Evolutionary conservation across 2,797 vertebrate genomes (phyloP).

Genomic region (Mormyrops attenuatus): DNA sequence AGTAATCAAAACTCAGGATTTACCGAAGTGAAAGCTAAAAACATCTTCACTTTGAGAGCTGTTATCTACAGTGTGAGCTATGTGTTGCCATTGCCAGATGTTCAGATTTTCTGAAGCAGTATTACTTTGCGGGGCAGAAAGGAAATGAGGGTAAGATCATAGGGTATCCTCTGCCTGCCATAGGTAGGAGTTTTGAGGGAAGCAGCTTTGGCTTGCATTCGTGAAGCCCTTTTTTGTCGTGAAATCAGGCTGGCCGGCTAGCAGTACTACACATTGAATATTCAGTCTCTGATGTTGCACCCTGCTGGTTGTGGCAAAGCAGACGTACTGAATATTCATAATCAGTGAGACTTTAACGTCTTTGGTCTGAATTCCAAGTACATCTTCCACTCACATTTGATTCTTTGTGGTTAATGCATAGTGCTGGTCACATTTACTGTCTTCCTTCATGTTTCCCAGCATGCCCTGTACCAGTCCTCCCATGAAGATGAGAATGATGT

Average conservation of each 20-base stretch:
- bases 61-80: background rate
- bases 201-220: background rate
- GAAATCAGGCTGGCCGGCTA: background rate
- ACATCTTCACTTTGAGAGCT: background rate
- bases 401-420: background rate
- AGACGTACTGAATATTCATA: background rate
- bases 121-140: background rate
- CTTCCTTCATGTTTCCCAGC: constrained; percentile 57
- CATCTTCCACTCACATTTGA: background rate
- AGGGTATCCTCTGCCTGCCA: background rate
- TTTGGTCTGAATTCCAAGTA: background rate
- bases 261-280: background rate
- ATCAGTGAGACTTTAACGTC: background rate
- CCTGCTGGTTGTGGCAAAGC: background rate
- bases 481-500: constrained; percentile 97
- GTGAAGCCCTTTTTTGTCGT: background rate
- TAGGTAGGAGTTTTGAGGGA: background rate
- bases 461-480: constrained; percentile 92
- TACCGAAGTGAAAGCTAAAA: background rate
- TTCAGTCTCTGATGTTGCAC: background rate
- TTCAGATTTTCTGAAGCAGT: background rate
- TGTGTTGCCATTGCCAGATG: background rate
- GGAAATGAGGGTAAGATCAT: background rate
- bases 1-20: background rate
- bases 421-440: background rate